Evolutionary conservation across 2,113 vertebrate genomes (phyloP).

Genomic region (human): DNA sequence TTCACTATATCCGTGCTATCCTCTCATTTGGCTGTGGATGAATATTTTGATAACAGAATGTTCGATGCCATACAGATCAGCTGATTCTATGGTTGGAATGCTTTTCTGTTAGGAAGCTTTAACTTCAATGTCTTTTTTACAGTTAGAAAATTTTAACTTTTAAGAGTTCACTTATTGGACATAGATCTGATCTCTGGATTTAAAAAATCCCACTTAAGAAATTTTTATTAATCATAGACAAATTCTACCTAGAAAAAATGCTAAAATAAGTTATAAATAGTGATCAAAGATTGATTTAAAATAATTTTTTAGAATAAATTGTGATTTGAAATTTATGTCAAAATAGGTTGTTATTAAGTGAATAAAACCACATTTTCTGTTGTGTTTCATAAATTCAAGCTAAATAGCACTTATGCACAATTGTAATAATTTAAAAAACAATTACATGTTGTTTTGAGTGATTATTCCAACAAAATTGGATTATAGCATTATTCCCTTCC

Average conservation of each 20-base stretch:
- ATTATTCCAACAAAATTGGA: not conserved
- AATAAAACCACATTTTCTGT: not conserved
- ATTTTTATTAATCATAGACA: not conserved
- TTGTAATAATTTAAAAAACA: not conserved
- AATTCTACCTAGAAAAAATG: not conserved
- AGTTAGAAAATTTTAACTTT: not conserved
- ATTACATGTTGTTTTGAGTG: not conserved
- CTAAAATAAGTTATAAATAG: not conserved
- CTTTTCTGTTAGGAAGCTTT: not conserved
- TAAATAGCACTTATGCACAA: not conserved
- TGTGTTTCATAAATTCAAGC: not conserved
- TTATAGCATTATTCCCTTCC: not conserved
- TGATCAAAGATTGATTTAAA: not conserved
- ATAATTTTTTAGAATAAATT: not conserved
- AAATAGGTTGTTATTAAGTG: not conserved
- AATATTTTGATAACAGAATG: slow-evolving; percentile 1
- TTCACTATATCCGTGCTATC: not conserved
- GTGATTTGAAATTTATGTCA: not conserved
- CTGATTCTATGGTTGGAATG: not conserved
- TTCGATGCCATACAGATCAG: not conserved
- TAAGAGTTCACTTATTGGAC: not conserved
- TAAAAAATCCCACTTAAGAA: not conserved
- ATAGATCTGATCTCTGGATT: not conserved
- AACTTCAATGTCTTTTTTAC: not conserved
- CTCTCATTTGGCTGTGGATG: not conserved